These are phyloP conservation scores for Chanos chanos DNA, from an alignment of 2,797 vertebrate species.

Conservation along the genomic window DNA sequence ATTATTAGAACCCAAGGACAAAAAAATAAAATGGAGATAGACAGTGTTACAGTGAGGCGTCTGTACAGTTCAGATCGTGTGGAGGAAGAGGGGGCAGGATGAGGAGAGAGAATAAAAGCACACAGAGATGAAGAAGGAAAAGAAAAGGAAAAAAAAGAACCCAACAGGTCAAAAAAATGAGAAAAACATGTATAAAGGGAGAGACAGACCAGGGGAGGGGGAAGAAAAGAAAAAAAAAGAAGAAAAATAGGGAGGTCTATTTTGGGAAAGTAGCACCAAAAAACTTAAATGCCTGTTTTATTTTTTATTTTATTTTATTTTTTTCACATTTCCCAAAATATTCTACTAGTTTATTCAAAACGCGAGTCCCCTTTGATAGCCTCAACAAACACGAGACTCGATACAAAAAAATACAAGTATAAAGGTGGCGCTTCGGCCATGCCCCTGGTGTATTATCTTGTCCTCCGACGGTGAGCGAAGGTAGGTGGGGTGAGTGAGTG, in stretches of 20 bases:
- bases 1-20: constrained; percentile 64
- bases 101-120: not conserved
- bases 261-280: constrained; percentile 81
- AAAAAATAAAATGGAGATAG: constrained; percentile 64
- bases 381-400: constrained; percentile 59
- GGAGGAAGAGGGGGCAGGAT: not conserved
- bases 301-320: constrained; percentile 7
- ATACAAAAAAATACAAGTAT: constrained; percentile 63
- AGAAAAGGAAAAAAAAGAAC: constrained; percentile 18
- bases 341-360: constrained; percentile 59
- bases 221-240: constrained; percentile 37
- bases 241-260: constrained; percentile 61
- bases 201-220: constrained; percentile 19
- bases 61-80: constrained; percentile 61
- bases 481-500: constrained; percentile 13
- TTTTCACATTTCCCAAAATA: constrained; percentile 66
- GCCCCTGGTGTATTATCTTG: constrained; percentile 19
- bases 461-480: constrained; percentile 2
- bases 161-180: constrained; percentile 26
- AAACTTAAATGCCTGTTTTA: constrained; percentile 69
- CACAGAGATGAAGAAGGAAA: constrained; percentile 28
- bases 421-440: constrained; percentile 52
- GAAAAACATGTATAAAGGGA: constrained; percentile 32
- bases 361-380: constrained; percentile 55
- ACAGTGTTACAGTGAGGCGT: constrained; percentile 72